Evolutionary conservation across 1,140 invertebrate genomes (phyloP), one percentile per base, ranked within the genome.

Genomic region (Yoshiicerus persimilis): DNA sequence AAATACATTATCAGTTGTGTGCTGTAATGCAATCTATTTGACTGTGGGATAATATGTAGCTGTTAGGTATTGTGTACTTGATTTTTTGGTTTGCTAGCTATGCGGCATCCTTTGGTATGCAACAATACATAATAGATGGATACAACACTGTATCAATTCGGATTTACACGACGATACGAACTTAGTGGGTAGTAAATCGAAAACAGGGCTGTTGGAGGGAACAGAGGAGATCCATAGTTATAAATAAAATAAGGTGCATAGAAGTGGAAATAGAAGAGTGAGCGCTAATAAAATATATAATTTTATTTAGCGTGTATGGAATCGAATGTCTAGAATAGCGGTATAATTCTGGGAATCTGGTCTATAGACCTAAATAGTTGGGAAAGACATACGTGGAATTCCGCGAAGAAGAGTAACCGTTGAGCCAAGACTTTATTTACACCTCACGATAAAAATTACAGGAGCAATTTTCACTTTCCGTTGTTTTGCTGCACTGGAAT

Each of bases 371-470:
- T 25, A n/a, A 13, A 70, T 70, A 70, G 32, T 36, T 6, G 38
- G 20, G 75, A 2, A 80, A 36, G 75, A 20, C 30, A 80, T 80
- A 36, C 27, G 75, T 80, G 32, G 34, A 25, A 80, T 36, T 80
- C 27, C 27, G 13, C 39, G 8, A 13, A 41, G 39, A 11, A 20
- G 34, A 38, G 75, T 80, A 36, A 20, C 75, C 75, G 32, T 80
- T 38, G 75, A 36, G 75, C 75, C 34, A 34, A 20, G 16, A 38
- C 75, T 80, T 80, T 80, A 80, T 80, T 80, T 80, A 80, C 75
- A 80, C 75, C 75, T 80, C 75, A 32, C 75, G 75, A 80, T 80
- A 80, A 80, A 80, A 80, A 80, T 80, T 80, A 80, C 75, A 80
- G 32, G 75, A 80, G 75, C 75, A 80, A 80, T 80, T 80, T 80